phyloP scores from a whole-genome alignment of 1,140 invertebrate species.

The Drosophila jambulina region DNA sequence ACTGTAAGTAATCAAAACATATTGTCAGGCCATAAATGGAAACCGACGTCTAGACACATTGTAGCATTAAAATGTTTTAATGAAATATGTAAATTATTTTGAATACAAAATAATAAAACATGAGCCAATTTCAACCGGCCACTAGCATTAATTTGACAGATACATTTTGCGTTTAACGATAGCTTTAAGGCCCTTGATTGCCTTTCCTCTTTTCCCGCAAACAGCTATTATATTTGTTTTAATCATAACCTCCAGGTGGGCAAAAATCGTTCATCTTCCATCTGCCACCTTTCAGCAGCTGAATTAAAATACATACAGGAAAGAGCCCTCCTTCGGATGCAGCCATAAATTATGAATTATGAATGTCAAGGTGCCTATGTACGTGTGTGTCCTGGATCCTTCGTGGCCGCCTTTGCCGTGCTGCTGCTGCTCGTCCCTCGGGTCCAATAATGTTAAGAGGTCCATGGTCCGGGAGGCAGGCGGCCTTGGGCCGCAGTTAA shows the following conservation, averaged over 20 bases:
- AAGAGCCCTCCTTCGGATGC: conserved; percentile 43
- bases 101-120: neutral
- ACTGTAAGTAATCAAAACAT: conserved; percentile 71
- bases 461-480: conserved; percentile 17
- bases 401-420: neutral
- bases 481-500: conserved; percentile 56
- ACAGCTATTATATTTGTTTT: conserved; percentile 53
- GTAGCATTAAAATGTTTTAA: conserved; percentile 58
- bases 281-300: conserved; percentile 11
- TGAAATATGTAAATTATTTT: conserved; percentile 71
- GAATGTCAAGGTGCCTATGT: conserved; percentile 67
- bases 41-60: conserved; percentile 79
- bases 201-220: neutral
- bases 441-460: conserved; percentile 71
- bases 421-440: conserved; percentile 44
- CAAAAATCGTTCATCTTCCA: conserved; percentile 29
- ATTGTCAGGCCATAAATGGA: conserved; percentile 71
- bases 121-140: no score
- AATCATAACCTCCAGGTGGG: conserved; percentile 48
- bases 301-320: conserved; percentile 42
- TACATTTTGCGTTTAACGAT: neutral
- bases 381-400: conserved; percentile 36
- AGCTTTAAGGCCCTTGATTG: neutral
- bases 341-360: conserved; percentile 79
- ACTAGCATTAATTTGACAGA: neutral